A percentile compares a stretch with the other conserved stretches of the same genome.
Conservation (phyloP, 2,113 vertebrate genomes). For the Phasianus colchicus region DNA sequence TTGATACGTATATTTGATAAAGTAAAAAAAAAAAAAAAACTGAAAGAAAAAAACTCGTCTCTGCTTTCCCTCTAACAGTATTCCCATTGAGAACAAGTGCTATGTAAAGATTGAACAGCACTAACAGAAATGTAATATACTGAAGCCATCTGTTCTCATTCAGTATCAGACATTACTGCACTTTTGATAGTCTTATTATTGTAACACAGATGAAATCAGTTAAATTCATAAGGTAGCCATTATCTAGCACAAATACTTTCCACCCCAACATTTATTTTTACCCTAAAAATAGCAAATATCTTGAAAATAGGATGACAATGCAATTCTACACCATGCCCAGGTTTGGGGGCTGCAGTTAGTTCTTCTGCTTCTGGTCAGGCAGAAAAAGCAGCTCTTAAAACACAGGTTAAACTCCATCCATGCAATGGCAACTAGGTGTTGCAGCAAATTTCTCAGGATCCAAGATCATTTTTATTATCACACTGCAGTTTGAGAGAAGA, state of each 20-base stretch:
- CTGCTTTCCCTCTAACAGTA: background rate
- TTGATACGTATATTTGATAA: background rate
- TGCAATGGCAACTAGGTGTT: background rate
- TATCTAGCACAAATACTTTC: background rate
- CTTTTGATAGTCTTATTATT: background rate
- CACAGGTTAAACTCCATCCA: background rate
- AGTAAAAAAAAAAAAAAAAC: background rate
- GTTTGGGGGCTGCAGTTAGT: background rate
- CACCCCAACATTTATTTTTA: background rate
- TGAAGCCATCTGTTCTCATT: background rate
- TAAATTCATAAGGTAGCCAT: background rate
- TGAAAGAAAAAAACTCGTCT: background rate
- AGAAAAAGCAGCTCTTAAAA: background rate
- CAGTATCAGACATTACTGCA: background rate
- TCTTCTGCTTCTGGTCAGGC: accelerated
- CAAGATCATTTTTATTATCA: background rate
- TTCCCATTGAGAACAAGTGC: background rate
- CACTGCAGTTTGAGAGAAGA: background rate
- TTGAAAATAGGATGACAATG: background rate
- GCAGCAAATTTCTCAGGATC: background rate
- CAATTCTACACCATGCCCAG: background rate
- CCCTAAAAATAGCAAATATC: background rate
- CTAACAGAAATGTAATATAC: background rate
- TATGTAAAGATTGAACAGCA: background rate
- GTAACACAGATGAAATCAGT: background rate